Evolutionary conservation across 2,797 vertebrate species (phyloP).

Genomic region (Remorina albescens): DNA sequence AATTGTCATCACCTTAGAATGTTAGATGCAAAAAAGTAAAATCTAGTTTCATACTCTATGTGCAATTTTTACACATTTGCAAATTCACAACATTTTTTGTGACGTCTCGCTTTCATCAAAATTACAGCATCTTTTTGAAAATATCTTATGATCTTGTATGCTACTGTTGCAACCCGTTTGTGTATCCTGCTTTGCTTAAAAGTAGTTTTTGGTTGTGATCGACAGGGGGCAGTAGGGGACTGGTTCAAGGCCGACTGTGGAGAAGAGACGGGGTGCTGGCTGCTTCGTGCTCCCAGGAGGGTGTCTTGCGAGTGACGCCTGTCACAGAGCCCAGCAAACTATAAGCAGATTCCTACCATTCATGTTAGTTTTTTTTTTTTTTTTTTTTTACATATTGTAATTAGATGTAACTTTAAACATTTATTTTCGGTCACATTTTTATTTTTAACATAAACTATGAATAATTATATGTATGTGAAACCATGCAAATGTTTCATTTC

Average conservation of each 20-base stretch:
- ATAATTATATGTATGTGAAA: neutral
- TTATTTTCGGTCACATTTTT: neutral
- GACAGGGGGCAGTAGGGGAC: conserved; percentile 89
- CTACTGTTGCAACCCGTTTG: neutral
- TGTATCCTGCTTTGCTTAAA: neutral
- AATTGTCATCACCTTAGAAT: neutral
- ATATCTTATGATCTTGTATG: neutral
- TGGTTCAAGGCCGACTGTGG: conserved; percentile 95
- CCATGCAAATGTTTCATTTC: neutral
- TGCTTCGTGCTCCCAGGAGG: conserved; percentile 92
- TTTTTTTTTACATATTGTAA: neutral
- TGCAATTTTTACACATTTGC: neutral
- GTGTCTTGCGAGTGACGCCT: conserved; percentile 87
- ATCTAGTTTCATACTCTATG: neutral
- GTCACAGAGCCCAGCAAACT: conserved; percentile 84
- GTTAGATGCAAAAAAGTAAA: neutral
- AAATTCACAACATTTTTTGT: neutral
- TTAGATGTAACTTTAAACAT: neutral
- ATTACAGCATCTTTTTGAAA: neutral
- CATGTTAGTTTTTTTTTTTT: too few species aligned
- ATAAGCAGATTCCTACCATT: conserved; percentile 67
- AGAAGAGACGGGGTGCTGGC: conserved; percentile 92
- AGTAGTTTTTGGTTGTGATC: conserved; percentile 21
- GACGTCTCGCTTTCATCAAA: neutral
- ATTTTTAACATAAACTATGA: neutral